Evolutionary conservation across 2,888 invertebrate species (phyloP), one percentile per base, ranked within the genome.

Genomic region (Cheilosia impressa): DNA sequence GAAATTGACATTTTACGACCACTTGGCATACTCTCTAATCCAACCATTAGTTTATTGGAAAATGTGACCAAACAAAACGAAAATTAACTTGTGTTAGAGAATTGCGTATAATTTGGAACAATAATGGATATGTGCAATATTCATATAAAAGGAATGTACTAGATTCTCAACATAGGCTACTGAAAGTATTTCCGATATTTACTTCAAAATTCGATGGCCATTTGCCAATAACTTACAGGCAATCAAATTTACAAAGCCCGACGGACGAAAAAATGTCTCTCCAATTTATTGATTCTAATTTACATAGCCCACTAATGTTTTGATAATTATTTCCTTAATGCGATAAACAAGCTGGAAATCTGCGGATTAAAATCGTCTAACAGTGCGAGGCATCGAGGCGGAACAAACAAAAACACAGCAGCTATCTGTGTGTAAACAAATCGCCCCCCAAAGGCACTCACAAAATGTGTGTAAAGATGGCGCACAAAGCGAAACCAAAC

Each of bases 281-380:
- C 34, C 63, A 55, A 73, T 55, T 55, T 55, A 73, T 52, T 53
- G 53, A 24, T 27, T 17, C 38, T 1, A 27, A 66, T 66, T 55
- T 55, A 65, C 65, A 65, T 57, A 75, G 31, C 22, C 55, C 63
- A 31, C 53, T 55, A 57, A 24, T 65, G 75, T 75, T 75, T 65
- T 65, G 75, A 47, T 75, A 65, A 75, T 75, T 75, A 75, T 75
- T 65, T 75, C 53, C 27, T 55, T 55, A 63, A 73, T 63, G 31
- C 63, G 63, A 73, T 73, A 73, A 73, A 73, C 73, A 73, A 73
- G 63, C 69, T 45, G 58, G 27, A 38, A 60, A 71, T 71, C 75
- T 75, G 57, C 6, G 47, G 6, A 13, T 10, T 31, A 13, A 53
- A 65, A 75, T 65, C 75, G 57, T 17, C 65, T 45, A 47, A 47